phyloP scores from a whole-genome alignment of 2,888 invertebrate genomes.

The Patella ulyssiponensis region DNA sequence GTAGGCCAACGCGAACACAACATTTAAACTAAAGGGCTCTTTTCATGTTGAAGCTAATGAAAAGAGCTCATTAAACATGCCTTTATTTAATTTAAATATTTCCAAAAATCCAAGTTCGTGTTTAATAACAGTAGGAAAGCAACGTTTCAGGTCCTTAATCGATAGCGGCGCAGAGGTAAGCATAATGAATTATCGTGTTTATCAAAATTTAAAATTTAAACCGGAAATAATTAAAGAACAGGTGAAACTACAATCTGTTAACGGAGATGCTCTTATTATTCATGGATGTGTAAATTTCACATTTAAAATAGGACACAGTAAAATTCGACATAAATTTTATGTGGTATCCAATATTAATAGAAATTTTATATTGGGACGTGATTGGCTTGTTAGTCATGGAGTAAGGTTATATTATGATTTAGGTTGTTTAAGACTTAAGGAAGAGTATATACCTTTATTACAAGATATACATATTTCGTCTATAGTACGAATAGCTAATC shows the following conservation, averaged over 20 bases:
- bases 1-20: not conserved
- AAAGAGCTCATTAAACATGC: not conserved
- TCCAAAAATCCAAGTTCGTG: not conserved
- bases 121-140: not conserved
- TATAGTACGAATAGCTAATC: no score
- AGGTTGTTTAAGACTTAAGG: not conserved
- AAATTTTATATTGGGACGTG: not conserved
- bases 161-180: not conserved
- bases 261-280: not conserved
- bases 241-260: not conserved
- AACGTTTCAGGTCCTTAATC: not conserved
- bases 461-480: no score
- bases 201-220: slow-evolving; percentile 1
- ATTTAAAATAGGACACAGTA: not conserved
- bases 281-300: not conserved
- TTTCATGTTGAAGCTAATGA: not conserved
- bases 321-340: not conserved
- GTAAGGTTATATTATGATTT: not conserved
- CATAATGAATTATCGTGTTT: not conserved
- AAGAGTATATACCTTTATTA: not conserved
- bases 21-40: not conserved
- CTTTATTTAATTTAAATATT: not conserved
- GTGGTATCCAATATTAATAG: not conserved
- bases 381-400: not conserved
- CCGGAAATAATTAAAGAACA: not conserved